Conservation (phyloP, 2,888 invertebrate species). For the Microctonus hyperodae region DNA sequence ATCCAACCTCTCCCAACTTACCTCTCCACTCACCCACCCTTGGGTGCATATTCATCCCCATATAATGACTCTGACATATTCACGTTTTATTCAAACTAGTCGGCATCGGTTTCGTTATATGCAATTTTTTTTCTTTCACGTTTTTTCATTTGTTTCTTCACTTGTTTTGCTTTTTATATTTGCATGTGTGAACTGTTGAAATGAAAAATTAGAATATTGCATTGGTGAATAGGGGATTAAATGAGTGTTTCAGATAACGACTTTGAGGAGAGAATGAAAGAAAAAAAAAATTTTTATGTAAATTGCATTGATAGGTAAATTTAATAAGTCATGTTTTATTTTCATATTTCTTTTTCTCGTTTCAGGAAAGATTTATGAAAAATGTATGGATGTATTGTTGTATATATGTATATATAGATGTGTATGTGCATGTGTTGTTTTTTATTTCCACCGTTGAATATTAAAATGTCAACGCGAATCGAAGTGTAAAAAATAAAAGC, state of each 20-base stretch:
- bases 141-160: not conserved
- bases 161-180: conserved; percentile 27
- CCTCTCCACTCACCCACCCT: conserved; percentile 4
- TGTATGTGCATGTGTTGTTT: too few species aligned
- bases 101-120: not conserved
- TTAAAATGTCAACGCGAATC: too few species aligned
- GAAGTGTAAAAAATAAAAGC: too few species aligned
- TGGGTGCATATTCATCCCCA: conserved; percentile 42
- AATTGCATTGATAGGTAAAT: not conserved
- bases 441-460: too few species aligned
- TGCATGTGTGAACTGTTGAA: conserved; percentile 26
- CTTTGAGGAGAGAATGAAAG: not conserved
- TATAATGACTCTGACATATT: conserved; percentile 32
- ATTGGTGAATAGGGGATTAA: not conserved
- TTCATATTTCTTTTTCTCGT: not conserved
- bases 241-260: not conserved
- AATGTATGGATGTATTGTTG: too few species aligned
- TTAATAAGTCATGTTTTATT: not conserved
- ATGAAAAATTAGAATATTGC: conserved; percentile 28
- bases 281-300: not conserved
- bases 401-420: too few species aligned
- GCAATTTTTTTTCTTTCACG: not conserved
- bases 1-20: conserved; percentile 30
- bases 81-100: conserved; percentile 38
- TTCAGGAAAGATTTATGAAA: too few species aligned